Base-by-base conservation (phyloP, 2,113 vertebrate genomes). In the Carollia perspicillata region DNA sequence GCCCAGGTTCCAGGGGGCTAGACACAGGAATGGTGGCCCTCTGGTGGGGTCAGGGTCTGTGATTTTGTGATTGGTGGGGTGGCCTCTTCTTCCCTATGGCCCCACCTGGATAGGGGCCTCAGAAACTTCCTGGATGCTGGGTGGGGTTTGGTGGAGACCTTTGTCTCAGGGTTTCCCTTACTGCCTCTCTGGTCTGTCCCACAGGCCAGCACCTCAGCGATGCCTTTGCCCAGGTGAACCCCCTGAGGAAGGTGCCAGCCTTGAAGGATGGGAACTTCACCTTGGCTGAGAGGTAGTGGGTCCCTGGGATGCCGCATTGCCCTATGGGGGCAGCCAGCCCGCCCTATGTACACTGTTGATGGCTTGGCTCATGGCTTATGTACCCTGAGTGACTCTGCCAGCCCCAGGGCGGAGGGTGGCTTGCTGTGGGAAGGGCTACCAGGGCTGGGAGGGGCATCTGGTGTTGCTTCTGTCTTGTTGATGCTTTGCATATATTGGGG, bases 231-330 rank as follows among this genome's bases (percentile, higher is more conserved):
- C 98, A 99, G 79, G 86, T 99, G 94, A 99, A 97, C 96, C 16
- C 98, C 1, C 12, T 99, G 84, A 98, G 96, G 97, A 99, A 99
- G 88, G 98, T 99, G 65, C 99, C 99, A 4, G 99, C 99, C 2
- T 97, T 99, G 95, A 99, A 98, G 97, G 99, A 99, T 0, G 99
- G 99, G 65, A 98, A 98, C 95, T 99, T 99, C 88, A 96, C 98
- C 63, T 97, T 99, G 84, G 98, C 99, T 3, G 99, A 99, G 89
- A 99, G 99, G 99, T 99, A 98, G 96, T 71, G 30, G 42, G 86
- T 81, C 13, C 60, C 37, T 26, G 42, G 63, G 28, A 20, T 35
- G n/a, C 75, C 83, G 2, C 40, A 22, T 2, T 55, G 37, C 81
- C 63, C 51, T 69, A 51, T 28, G 33, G 69, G 49, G 12, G 22